Base-by-base conservation (phyloP, 1,140 invertebrate genomes). In the Micrasema minimum region DNA sequence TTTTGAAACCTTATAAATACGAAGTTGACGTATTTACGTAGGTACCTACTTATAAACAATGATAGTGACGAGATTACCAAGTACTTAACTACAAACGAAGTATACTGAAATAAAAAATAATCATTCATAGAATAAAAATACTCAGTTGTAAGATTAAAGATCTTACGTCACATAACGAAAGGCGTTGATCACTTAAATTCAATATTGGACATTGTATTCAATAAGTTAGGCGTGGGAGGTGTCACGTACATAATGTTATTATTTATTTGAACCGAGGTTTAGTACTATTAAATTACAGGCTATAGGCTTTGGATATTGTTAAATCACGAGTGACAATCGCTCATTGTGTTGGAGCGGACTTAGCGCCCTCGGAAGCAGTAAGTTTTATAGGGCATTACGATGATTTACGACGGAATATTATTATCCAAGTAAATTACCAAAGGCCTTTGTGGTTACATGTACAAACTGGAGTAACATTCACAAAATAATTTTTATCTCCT, bases 251-350 rank as follows among this genome's bases (percentile, higher is more conserved):
- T 31, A 31, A 31, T 31, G 26, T 31, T 31, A 31, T 31, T 31
- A 31, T 20, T 48, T 37, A 31, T 55, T 26, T 55, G 12, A 55
- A 22, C 51, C 26, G n/a, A 23, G 51, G 51, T 55, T 55, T 23
- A 7, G 51, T 31, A 55, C 14, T 55, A 23, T 31, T 14, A 31
- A 14, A 31, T 61, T 43, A 41, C 57, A n/a, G 14, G 14, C 57
- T 16, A 43, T 61, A 43, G 35, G 18, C 26, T 22, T 61, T 61
- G 57, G 37, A 61, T 46, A 64, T 64, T 64, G 59, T 64, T 64
- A 64, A 64, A 64, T 64, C 59, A 64, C 59, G 59, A 64, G 26
- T 35, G 59, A 48, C 43, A 64, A 64, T 64, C 59, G 23, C n/a
- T 64, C 59, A 64, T 46, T 46, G 59, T 64, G 43, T 64, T 46